Evolutionary conservation across 2,797 vertebrate genomes (phyloP).

Genomic region (Todus mexicanus): DNA sequence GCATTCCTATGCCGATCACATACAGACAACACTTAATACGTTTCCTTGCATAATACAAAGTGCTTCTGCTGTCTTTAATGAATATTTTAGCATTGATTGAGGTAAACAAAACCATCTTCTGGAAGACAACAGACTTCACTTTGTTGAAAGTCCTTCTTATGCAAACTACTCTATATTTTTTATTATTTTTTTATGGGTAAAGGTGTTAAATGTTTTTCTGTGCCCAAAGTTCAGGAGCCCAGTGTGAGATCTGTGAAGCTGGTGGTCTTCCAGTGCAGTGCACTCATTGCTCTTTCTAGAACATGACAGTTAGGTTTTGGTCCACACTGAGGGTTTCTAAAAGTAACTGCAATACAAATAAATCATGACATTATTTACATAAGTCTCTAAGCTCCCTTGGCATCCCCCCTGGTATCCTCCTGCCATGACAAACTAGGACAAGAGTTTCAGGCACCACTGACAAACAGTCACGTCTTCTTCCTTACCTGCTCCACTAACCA

Average conservation of each 20-base stretch:
- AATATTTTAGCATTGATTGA: slow-evolving; percentile 78
- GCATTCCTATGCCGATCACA: slow-evolving; percentile 60
- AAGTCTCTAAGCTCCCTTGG: not conserved
- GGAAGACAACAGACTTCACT: slow-evolving; percentile 69
- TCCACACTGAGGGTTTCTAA: not conserved
- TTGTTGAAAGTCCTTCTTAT: slow-evolving; percentile 16
- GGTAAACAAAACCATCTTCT: slow-evolving; percentile 72
- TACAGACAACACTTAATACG: slow-evolving; percentile 46
- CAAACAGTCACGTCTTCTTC: not conserved
- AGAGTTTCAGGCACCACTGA: not conserved
- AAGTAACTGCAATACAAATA: not conserved
- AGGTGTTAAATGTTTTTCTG: not conserved
- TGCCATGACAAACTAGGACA: not conserved
- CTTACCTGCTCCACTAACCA: not conserved
- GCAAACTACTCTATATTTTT: not conserved
- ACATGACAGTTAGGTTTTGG: not conserved
- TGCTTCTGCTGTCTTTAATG: slow-evolving; percentile 69
- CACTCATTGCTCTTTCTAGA: not conserved
- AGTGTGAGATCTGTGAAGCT: not conserved
- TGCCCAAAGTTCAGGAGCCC: not conserved
- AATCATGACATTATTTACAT: not conserved
- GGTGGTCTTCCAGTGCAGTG: not conserved
- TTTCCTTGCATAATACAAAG: slow-evolving; percentile 71
- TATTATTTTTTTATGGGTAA: not conserved
- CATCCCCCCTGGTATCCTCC: not conserved